Conservation (phyloP, 2,888 invertebrate species). For the Hypena proboscidalis region DNA sequence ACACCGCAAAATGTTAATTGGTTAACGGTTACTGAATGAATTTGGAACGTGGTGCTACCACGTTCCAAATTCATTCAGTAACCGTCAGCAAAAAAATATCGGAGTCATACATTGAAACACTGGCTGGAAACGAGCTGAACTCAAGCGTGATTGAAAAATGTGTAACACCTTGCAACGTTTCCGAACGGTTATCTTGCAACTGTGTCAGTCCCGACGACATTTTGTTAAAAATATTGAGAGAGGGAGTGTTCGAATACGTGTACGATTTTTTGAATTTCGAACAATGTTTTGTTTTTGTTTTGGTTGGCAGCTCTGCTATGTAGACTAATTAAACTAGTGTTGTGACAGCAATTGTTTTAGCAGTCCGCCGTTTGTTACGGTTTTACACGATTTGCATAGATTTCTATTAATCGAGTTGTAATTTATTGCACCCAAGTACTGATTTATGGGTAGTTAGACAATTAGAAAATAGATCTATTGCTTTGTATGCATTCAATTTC, state of each 20-base stretch:
- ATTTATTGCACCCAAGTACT: too few species aligned
- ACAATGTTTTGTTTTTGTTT: slow-evolving; percentile 1
- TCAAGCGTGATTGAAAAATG: slow-evolving; percentile 72
- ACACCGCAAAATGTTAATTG: slow-evolving; percentile 7
- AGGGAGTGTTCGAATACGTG: slow-evolving; percentile 16
- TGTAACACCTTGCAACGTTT: slow-evolving; percentile 69
- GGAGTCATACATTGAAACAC: slow-evolving; percentile 59
- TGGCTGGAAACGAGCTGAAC: slow-evolving; percentile 58
- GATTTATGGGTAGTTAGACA: too few species aligned
- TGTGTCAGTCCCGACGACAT: slow-evolving; percentile 47
- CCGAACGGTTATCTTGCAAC: slow-evolving; percentile 57
- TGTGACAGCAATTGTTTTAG: too few species aligned
- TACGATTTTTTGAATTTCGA: slow-evolving; percentile 9
- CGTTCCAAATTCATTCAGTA: slow-evolving; percentile 35
- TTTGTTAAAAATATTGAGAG: slow-evolving; percentile 41
- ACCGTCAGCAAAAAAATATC: slow-evolving; percentile 61
- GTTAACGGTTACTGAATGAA: too few species aligned
- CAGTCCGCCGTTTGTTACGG: too few species aligned
- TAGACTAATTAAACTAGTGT: background rate
- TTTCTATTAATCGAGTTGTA: too few species aligned
- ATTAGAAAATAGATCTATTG: too few species aligned
- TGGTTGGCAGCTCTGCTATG: background rate
- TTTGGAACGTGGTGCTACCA: background rate
- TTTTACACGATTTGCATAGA: too few species aligned
- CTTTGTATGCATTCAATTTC: too few species aligned